Evolutionary conservation across 1,140 invertebrate species (phyloP).

Genomic region (Rhopalosiphum padi): DNA sequence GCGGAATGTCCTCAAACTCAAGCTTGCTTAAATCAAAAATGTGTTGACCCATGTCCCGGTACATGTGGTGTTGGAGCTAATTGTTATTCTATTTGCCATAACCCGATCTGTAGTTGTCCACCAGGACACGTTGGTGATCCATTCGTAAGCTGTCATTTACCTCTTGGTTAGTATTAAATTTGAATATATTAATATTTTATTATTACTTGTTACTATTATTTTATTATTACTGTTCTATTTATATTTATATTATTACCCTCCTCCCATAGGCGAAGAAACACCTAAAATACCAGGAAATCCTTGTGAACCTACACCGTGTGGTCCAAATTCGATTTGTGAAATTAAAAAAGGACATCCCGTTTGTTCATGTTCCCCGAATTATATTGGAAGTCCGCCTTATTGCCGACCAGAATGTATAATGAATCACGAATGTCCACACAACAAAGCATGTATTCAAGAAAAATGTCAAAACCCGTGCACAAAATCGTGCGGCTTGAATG

Average conservation of each 20-base stretch:
- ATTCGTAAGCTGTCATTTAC: conserved; percentile 73
- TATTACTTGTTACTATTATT: not conserved
- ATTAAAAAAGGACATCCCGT: conserved; percentile 78
- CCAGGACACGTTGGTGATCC: conserved; percentile 80
- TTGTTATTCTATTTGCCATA: conserved; percentile 81
- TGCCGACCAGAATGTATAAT: conserved; percentile 70
- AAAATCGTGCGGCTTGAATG: conserved; percentile 78
- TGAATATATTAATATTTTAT: not conserved
- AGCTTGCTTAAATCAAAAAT: conserved; percentile 80
- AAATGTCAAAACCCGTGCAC: conserved; percentile 81
- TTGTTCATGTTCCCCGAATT: conserved; percentile 75
- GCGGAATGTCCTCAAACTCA: conserved; percentile 79
- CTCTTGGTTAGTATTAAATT: conserved; percentile 62
- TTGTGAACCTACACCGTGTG: conserved; percentile 82
- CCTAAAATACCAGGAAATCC: conserved; percentile 67
- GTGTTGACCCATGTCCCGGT: conserved; percentile 78
- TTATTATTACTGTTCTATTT: not conserved
- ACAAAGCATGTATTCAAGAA: conserved; percentile 80
- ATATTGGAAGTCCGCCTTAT: conserved; percentile 69
- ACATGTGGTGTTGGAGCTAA: conserved; percentile 78
- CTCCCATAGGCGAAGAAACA: conserved; percentile 61
- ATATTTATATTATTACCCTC: conserved; percentile 36
- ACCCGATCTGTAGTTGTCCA: conserved; percentile 81
- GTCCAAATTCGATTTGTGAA: conserved; percentile 84
- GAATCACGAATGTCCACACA: conserved; percentile 68